Base-by-base conservation (phyloP, 1,140 invertebrate genomes). In the Mactra quadrangularis region DNA sequence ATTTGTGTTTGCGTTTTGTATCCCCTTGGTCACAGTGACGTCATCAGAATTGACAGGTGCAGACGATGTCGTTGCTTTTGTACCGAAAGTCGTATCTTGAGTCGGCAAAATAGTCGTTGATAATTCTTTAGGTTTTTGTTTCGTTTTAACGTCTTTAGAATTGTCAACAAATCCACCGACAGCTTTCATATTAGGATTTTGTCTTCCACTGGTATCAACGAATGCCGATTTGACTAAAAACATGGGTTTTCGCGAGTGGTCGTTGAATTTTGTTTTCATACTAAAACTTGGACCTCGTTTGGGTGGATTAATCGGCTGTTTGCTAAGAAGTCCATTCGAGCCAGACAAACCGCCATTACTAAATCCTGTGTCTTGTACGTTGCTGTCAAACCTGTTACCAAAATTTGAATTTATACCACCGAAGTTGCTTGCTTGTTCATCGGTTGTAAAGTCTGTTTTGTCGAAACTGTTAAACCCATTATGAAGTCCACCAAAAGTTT, bases 151-250 rank as follows among this genome's bases (percentile, higher is more conserved):
- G 15, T 41, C 38, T 15, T 47, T 50, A 3, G 64, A 68, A 13
- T 4, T 31, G 17, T 68, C 64, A 68, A 68, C 25, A 50, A 68
- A 68, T 27, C 22, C 45, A 2, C 64, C 27, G 1, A 68, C 3
- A 7, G 64, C 3, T 22, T 68, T 50, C 64, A 68, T 52, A 19
- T 68, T 68, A 15, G 64, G 64, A 50, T 68, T 68, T 68, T 68
- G 41, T 31, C 64, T 3, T 50, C 64, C 64, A 31, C 64, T 68
- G 4, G 45, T 4, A 68, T 68, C 64, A 47, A 68, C 27, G 47
- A 68, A 68, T 31, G 22, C 45, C 13, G 64, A 52, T 50, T 68
- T 47, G 17, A 68, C 45, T 15, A 3, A 47, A 1, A 68, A 7
- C 15, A 68, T 45, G 3, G 64, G 64, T 33, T 50, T 68, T 68